Evolutionary conservation across 2,797 vertebrate genomes (phyloP).

Genomic region (Sebastes hopkinsi): DNA sequence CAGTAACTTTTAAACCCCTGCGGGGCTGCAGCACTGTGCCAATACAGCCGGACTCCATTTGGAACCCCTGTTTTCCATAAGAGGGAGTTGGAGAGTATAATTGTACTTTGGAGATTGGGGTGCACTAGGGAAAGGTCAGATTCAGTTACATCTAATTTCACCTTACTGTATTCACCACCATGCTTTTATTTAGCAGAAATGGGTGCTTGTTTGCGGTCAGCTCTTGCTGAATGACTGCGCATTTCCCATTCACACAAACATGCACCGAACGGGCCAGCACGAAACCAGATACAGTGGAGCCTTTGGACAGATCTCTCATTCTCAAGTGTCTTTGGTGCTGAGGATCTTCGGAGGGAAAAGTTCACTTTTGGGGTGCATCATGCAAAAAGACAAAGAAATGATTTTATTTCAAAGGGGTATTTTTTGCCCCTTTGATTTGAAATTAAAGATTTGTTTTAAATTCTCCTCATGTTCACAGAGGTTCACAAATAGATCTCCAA

Average conservation of each 20-base stretch:
- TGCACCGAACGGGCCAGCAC: conserved; percentile 17
- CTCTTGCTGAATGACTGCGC: conserved; percentile 30
- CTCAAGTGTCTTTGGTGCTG: not conserved
- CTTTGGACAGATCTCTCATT: not conserved
- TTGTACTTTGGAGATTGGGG: conserved; percentile 21
- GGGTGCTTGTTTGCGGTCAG: conserved; percentile 35
- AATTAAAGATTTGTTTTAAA: not conserved
- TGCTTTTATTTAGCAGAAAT: conserved; percentile 52
- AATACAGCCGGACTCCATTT: conserved; percentile 27
- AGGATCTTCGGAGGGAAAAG: not conserved
- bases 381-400: not conserved
- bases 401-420: not conserved
- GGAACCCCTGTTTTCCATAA: conserved; percentile 2
- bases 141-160: conserved; percentile 64
- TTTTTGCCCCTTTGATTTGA: not conserved
- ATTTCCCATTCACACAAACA: conserved; percentile 60
- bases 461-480: not conserved
- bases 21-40: conserved; percentile 4
- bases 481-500: not conserved
- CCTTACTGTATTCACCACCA: conserved; percentile 52
- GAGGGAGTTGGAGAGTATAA: conserved; percentile 29
- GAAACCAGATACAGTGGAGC: conserved; percentile 26
- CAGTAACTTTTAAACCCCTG: conserved; percentile 8
- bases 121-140: conserved; percentile 17
- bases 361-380: not conserved